phyloP scores from a whole-genome alignment of 2,113 vertebrate genomes.

The Tricholaema leucomelas region DNA sequence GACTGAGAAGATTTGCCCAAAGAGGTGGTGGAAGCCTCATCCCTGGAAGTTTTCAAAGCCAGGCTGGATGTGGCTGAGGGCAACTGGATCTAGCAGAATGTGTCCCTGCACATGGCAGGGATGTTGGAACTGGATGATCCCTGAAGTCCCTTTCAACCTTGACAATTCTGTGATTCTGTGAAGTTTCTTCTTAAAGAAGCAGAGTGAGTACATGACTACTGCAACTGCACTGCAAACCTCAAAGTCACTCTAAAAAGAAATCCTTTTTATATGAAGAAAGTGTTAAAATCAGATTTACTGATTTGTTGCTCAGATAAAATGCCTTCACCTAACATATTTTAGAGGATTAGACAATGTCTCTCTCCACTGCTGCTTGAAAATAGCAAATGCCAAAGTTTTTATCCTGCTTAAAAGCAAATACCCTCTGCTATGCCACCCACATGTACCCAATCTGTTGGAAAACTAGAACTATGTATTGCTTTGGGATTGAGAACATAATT shows the following conservation, averaged over 20 bases:
- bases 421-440: conserved; percentile 42
- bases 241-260: not conserved
- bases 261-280: not conserved
- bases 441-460: conserved; percentile 26
- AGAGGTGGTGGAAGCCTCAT: too few species aligned
- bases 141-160: too few species aligned
- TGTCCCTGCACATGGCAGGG: too few species aligned
- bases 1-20: not conserved
- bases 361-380: not conserved
- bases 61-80: too few species aligned
- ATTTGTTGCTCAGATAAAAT: not conserved
- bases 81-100: too few species aligned
- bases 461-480: conserved; percentile 38
- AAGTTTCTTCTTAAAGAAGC: not conserved
- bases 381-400: conserved; percentile 8
- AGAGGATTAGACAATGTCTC: not conserved
- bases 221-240: not conserved
- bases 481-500: conserved; percentile 51
- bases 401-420: conserved; percentile 51
- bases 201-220: not conserved
- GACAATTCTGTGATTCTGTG: too few species aligned
- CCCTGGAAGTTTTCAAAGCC: too few species aligned
- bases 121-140: too few species aligned
- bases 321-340: not conserved
- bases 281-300: not conserved